phyloP scores from a whole-genome alignment of 2,888 invertebrate species.

The Nudaria mundana region DNA sequence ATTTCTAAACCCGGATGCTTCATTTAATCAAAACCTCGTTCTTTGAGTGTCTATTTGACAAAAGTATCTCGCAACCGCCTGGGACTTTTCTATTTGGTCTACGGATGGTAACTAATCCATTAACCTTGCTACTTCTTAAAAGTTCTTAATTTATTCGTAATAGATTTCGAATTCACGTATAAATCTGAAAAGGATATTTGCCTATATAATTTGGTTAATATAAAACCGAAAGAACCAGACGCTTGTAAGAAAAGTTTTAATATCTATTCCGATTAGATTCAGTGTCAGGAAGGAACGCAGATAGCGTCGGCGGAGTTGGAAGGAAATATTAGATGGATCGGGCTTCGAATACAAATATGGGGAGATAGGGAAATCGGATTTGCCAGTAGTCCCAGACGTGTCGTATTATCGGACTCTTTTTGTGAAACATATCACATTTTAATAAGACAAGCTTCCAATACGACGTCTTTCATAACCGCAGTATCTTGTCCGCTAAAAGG shows the following conservation, averaged over 20 bases:
- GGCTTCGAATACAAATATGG: slow-evolving; percentile 79
- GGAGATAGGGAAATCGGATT: slow-evolving; percentile 79
- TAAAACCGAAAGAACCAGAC: slow-evolving; percentile 52
- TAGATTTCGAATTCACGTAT: background rate
- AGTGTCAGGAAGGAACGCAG: slow-evolving; percentile 79
- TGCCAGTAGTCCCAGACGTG: slow-evolving; percentile 73
- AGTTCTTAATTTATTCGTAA: background rate
- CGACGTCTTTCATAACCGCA: slow-evolving; percentile 31
- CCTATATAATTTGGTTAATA: slow-evolving; percentile 43
- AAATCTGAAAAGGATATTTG: slow-evolving; percentile 10
- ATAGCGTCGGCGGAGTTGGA: slow-evolving; percentile 73
- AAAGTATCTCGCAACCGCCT: slow-evolving; percentile 39
- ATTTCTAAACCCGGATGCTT: slow-evolving; percentile 53
- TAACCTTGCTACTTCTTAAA: too few species aligned
- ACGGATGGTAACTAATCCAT: slow-evolving; percentile 22
- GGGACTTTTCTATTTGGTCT: slow-evolving; percentile 24
- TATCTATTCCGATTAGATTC: slow-evolving; percentile 82
- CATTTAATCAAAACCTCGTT: slow-evolving; percentile 58
- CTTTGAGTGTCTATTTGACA: slow-evolving; percentile 56
- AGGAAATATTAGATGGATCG: slow-evolving; percentile 79
- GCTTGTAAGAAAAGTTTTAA: slow-evolving; percentile 77
- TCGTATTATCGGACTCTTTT: slow-evolving; percentile 74
- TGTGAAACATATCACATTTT: slow-evolving; percentile 66
- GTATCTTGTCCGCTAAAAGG: slow-evolving; percentile 24
- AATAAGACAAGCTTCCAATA: slow-evolving; percentile 51